Evolutionary conservation across 1,140 invertebrate genomes (phyloP), one percentile per base, ranked within the genome.

Genomic region (Platorchestia sp.): DNA sequence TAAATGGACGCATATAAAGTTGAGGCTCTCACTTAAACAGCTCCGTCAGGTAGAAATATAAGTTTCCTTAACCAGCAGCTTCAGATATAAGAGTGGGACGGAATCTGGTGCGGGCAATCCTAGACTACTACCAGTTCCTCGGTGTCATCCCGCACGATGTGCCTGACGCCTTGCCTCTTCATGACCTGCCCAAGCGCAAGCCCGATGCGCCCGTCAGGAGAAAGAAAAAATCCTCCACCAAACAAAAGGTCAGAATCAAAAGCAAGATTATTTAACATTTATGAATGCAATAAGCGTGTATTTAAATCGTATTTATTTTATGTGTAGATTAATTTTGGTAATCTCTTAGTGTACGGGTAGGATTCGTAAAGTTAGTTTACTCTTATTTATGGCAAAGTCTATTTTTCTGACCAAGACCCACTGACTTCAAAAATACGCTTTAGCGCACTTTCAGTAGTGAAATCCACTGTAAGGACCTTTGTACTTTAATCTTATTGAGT

Each of bases 151-250:
- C 95, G 6, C 86, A 86, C 87, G 53, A 51, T 1, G 3, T 95
- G 27, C 95, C 95, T 22, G 44, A 93, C 41, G 87, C 95, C 19
- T 22, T 95, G 19, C 87, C 87, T 36, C 95, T 95, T 16, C 95
- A 95, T 41, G 95, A 95, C 95, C 95, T 95, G 7, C 95, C 95
- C 59, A 42, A 51, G 53, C 51, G 96, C 95, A 45, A 95, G 43
- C 45, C 95, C 95, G 95, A 96, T 96, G 53, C 96, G 95, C 44
- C 97, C 95, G 42, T 97, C 89, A 45, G 91, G 45, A 44, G 45
- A 16, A 45, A 93, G 16, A 93, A 45, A 47, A 93, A 45, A 36
- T 45, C 43, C 0, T 19, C 91, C 47, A 40, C 40, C 43, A 93
- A 93, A n/a, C 91, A 44, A 5, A 44, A 45, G 45, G 91, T 93